phyloP scores from a whole-genome alignment of 2,888 invertebrate species.

The Hypolimnas misippus region DNA sequence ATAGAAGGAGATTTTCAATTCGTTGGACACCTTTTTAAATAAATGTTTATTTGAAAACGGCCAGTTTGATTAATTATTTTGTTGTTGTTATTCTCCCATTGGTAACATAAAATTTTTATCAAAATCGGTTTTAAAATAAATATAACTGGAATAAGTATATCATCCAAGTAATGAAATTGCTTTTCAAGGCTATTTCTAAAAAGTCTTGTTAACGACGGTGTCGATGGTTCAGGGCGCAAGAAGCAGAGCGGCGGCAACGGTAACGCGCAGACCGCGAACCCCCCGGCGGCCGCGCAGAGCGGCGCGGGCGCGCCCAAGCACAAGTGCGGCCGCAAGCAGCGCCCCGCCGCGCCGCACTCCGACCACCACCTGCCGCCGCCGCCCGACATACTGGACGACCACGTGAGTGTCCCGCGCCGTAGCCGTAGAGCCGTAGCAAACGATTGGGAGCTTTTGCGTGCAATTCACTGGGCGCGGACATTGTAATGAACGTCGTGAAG shows the following conservation, averaged over 20 bases:
- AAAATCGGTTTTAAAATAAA: too few species aligned
- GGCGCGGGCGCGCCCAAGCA: constrained; percentile 54
- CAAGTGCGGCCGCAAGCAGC: constrained; percentile 77
- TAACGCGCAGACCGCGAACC: constrained; percentile 47
- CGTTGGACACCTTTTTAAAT: too few species aligned
- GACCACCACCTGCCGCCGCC: constrained; percentile 81
- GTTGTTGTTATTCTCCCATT: too few species aligned
- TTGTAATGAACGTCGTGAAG: neutral
- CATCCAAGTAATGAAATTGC: too few species aligned
- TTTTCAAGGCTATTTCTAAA: neutral
- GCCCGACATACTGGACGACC: constrained; percentile 74
- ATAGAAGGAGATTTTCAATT: too few species aligned
- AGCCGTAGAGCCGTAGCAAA: neutral
- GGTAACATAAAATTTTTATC: too few species aligned
- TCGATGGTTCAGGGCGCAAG: constrained; percentile 44
- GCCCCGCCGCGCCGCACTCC: constrained; percentile 67
- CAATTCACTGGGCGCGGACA: neutral
- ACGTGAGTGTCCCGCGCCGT: constrained; percentile 53
- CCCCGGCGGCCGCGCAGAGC: constrained; percentile 48
- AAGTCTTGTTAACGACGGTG: neutral
- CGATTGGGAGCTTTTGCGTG: neutral
- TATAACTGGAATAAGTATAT: too few species aligned
- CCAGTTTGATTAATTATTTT: too few species aligned
- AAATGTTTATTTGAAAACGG: too few species aligned
- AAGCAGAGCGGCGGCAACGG: constrained; percentile 56